phyloP scores from a whole-genome alignment of 1,140 invertebrate genomes.

The Musca vetustissima region DNA sequence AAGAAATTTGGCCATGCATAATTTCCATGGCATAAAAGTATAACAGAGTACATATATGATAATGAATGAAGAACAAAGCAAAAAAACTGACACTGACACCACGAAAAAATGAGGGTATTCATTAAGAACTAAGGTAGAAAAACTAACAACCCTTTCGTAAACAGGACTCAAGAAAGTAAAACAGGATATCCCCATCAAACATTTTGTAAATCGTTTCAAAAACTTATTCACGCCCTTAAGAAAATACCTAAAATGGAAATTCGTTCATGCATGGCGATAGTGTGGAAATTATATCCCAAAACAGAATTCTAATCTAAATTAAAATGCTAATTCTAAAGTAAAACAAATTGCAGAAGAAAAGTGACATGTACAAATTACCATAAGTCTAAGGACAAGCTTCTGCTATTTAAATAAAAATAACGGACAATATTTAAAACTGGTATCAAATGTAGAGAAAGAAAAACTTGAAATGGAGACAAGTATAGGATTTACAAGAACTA shows the following conservation, averaged over 20 bases:
- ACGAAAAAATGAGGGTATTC: neutral
- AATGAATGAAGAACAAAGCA: neutral
- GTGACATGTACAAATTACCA: too few relatives aligned
- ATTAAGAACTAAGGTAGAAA: neutral
- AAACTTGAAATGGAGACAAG: too few relatives aligned
- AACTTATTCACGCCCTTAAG: conserved; percentile 15
- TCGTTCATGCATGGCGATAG: too few relatives aligned
- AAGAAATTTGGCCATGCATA: neutral
- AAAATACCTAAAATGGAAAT: neutral
- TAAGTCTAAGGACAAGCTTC: too few relatives aligned
- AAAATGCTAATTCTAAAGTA: conserved; percentile 7
- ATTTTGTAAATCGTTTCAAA: too few relatives aligned
- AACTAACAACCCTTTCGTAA: neutral
- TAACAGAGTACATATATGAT: neutral
- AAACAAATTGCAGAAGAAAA: neutral
- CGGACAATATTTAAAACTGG: too few relatives aligned
- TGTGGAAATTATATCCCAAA: neutral
- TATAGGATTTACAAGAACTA: too few relatives aligned
- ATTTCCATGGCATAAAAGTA: neutral
- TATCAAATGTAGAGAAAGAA: too few relatives aligned
- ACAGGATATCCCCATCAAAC: too few relatives aligned
- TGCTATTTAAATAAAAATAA: too few relatives aligned
- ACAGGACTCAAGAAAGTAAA: neutral
- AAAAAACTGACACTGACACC: neutral
- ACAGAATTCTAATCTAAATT: neutral